Percentiles rank a stretch among this genome's conserved stretches.
Evolutionary conservation across 92 coral and sea anemone genomes (phyloP).

Genomic region (Chrysogorgia sp.): DNA sequence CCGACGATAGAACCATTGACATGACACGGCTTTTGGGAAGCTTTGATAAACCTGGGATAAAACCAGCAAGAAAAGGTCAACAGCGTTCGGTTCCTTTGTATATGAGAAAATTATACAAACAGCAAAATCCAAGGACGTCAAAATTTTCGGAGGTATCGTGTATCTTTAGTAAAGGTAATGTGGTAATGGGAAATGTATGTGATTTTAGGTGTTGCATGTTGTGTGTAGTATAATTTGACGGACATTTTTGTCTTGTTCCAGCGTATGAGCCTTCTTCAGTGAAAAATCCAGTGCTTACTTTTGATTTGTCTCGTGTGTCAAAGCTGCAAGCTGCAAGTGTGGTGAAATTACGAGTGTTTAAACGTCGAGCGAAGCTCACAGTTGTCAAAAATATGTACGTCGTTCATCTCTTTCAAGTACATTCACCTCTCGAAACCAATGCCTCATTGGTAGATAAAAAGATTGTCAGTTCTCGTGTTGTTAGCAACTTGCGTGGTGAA

Average conservation of each 20-base stretch:
- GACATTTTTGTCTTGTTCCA: not conserved
- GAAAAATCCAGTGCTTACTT: slow-evolving; percentile 71
- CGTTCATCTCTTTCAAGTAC: slow-evolving; percentile 71
- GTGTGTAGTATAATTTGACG: not conserved
- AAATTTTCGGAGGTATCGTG: slow-evolving; percentile 27
- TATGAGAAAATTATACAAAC: slow-evolving; percentile 18
- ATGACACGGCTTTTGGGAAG: slow-evolving; percentile 5
- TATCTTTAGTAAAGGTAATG: slow-evolving; percentile 10
- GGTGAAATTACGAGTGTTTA: slow-evolving; percentile 82
- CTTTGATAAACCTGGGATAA: not conserved
- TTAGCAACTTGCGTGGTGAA: slow-evolving; percentile 64
- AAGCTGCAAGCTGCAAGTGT: slow-evolving; percentile 66
- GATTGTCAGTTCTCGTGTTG: slow-evolving; percentile 73
- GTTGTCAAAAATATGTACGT: slow-evolving; percentile 65
- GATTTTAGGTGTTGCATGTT: not conserved
- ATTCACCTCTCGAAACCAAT: slow-evolving; percentile 55
- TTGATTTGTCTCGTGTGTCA: slow-evolving; percentile 72
- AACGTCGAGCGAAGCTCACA: slow-evolving; percentile 77
- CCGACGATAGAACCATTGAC: not conserved
- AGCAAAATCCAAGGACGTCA: slow-evolving; percentile 19
- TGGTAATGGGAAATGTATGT: not conserved
- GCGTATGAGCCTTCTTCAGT: not conserved
- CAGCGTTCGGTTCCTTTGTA: slow-evolving; percentile 24
- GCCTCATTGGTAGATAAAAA: slow-evolving; percentile 40
- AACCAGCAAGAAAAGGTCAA: slow-evolving; percentile 5